phyloP scores from a whole-genome alignment of 2,888 invertebrate species.

The Agrilus mali region DNA sequence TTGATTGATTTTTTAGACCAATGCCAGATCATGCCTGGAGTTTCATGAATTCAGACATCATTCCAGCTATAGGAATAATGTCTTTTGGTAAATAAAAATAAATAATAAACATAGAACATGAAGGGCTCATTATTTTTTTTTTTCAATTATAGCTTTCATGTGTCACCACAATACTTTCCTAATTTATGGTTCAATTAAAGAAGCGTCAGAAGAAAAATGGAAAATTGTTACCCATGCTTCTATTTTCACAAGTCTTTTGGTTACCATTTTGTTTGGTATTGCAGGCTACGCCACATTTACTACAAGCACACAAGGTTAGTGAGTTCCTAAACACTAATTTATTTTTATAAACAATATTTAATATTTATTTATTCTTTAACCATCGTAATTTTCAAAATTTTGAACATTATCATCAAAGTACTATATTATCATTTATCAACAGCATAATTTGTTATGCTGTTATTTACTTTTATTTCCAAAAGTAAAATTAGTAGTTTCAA shows the following conservation, averaged over 20 bases:
- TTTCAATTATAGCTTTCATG: slow-evolving; percentile 61
- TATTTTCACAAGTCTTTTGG: slow-evolving; percentile 56
- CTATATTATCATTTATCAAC: no score
- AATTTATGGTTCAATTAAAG: slow-evolving; percentile 66
- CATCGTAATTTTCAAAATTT: no score
- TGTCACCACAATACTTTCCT: slow-evolving; percentile 82
- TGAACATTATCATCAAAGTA: no score
- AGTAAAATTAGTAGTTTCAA: no score
- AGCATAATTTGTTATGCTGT: no score
- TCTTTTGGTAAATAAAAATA: slow-evolving; percentile 52
- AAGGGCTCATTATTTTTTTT: not conserved
- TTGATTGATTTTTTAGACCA: slow-evolving; percentile 35
- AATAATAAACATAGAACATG: not conserved
- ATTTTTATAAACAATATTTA: not conserved
- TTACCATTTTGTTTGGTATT: slow-evolving; percentile 61
- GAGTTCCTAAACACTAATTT: slow-evolving; percentile 10
- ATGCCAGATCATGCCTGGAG: slow-evolving; percentile 52
- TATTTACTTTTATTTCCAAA: not conserved
- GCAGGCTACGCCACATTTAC: slow-evolving; percentile 73
- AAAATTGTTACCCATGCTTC: slow-evolving; percentile 70
- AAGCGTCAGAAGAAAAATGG: slow-evolving; percentile 64
- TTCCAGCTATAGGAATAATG: slow-evolving; percentile 74
- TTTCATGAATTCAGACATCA: slow-evolving; percentile 58
- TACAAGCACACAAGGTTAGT: slow-evolving; percentile 59
- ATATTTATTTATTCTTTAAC: no score